Evolutionary conservation across 2,113 vertebrate species (phyloP), one percentile per base, ranked within the genome.

Genomic region (Epinephelus cyanopodus): DNA sequence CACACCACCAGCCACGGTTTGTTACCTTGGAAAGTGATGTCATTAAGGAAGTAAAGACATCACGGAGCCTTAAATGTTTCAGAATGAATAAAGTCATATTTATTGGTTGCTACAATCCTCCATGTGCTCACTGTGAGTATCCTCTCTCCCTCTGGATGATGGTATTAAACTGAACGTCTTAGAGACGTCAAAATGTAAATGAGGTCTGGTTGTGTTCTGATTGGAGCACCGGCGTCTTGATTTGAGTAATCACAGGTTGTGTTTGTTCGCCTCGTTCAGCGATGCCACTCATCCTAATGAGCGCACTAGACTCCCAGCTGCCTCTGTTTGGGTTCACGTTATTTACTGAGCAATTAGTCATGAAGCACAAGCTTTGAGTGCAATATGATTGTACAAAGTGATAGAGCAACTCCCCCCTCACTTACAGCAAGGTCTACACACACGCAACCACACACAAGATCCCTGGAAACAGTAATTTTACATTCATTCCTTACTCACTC

Each of bases 301-400:
- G 81, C 77, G 17, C 63, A 42, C 65, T 50, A 54, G 64, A 83
- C 77, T 78, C 83, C 85, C 83, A 88, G 86, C 86, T 88, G 89
- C 63, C 77, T 84, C 45, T 74, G 84, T 84, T 81, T 81, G 74
- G 69, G 37, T 86, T 81, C 78, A 61, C 25, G 0, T 60, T 79
- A 84, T 88, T 86, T 76, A 84, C 77, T 4, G 23, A 76, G 89
- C 81, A 86, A 90, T 90, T 86, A 90, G 83, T 33, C 61, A 29
- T 42, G 27, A 72, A 90, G 80, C 69, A 17, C 47, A 4, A 37
- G 60, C 67, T 63, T 14, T n/a, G 65, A 80, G 77, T 27, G 19
- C n/a, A 72, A 45, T 37, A 19, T 61, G 77, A 82, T 68, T 65
- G 58, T 47, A 39, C 50, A 42, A 72, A 78, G 37, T 63, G 65